Evolutionary conservation across 2,888 invertebrate species (phyloP), one percentile per base, ranked within the genome.

Genomic region (Malacosoma neustria): DNA sequence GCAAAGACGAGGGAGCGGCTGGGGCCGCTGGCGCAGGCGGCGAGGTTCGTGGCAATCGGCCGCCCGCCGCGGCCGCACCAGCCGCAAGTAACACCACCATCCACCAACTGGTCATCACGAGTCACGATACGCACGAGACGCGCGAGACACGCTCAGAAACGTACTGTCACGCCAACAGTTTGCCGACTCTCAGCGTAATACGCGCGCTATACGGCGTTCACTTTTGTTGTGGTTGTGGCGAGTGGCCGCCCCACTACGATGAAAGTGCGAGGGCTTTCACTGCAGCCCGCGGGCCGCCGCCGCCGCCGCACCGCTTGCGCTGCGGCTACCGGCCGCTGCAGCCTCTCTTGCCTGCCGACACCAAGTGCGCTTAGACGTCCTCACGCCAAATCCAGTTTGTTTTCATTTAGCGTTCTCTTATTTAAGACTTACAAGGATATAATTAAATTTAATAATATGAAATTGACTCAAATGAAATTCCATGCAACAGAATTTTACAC

Each of bases 1-100:
- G 88, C 48, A 88, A 86, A 46, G 90, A 75, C 36, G 90, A 49
- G 75, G 72, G 88, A 49, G 90, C 87, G 61, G 90, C 87, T 48
- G 90, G 68, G 33, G 89, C 77, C 48, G 88, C 71, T 54, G 89
- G 65, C 51, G 66, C 70, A 54, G 72, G 67, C 58, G 64, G 71
- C 50, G 72, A 79, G 56, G 77, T 80, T 48, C 79, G 72, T 54
- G 81, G 79, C 65, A 76, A 57, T 57, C 81, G 75, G 49, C 73
- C 67, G 44, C 76, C 81, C 51, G 74, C 80, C 56, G 81, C 81
- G 60, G 69, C 73, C 55, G 66, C 74, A 46, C 68, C 64, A 49
- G 67, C 65, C 49, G 67, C 76, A 55, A 73, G 51, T 57, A 79
- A 43, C 71, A 77, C 61, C 66, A 79, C 58, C 69, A 79, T 59